Evolutionary conservation across 2,113 vertebrate genomes (phyloP), one percentile per base, ranked within the genome.

Genomic region (Corvus hawaiiensis): DNA sequence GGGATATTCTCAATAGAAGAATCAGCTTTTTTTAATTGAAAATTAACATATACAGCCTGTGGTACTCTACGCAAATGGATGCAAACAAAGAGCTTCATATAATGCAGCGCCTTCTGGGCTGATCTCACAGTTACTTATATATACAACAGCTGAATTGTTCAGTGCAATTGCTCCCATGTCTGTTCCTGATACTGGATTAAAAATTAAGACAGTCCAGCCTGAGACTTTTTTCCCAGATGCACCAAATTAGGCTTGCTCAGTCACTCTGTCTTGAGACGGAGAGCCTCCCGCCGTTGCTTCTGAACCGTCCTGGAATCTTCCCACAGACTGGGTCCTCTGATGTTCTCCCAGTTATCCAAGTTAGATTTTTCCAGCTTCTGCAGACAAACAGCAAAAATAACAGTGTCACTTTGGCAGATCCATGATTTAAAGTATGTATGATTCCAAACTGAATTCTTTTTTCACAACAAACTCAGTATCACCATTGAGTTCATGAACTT

Each of bases 261-360:
- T 98, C 96, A 98, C 68, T 93, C 59, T 89, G 82, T 58, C 86
- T 97, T 97, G 78, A 96, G 93, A 67, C 46, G 93, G 49, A 95
- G 35, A 67, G 80, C 95, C 80, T 98, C 91, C 63, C 96, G 95
- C 48, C 33, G 97, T 78, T 99, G 97, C 91, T 98, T 91, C 97
- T 99, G 99, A 94, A 98, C 97, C 12, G 98, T 95, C 84, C 87
- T 98, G 41, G 99, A 99, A 96, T 99, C 98, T 97, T 99, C 99
- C 99, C 98, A 99, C 41, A 98, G 98, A 67, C 99, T 98, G 19
- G 99, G 99, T 30, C 99, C 99, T 84, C 99, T 98, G 96, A 99
- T 98, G 96, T 99, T 99, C 95, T 97, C 98, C 99, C 99, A 99
- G n/a, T 98, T 98, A 7, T 99, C 98, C 96, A 99, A 93, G 68